Evolutionary conservation across 2,888 invertebrate genomes (phyloP).

Genomic region (Salpingus planirostris): DNA sequence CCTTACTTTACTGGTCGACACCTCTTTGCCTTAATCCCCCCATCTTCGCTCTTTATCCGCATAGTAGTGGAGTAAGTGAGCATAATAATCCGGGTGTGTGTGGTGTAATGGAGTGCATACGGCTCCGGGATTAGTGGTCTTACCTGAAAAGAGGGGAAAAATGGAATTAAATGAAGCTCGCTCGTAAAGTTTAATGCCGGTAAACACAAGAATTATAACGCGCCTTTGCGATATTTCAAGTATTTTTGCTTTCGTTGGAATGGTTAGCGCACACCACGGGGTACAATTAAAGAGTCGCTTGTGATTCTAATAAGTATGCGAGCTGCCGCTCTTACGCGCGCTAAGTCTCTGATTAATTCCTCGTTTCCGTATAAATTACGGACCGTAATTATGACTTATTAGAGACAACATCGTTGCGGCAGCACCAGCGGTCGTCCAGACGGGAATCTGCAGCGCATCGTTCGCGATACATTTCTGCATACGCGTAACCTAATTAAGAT

Average conservation of each 20-base stretch:
- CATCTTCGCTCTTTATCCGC: too few relatives aligned
- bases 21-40: too few relatives aligned
- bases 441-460: too few relatives aligned
- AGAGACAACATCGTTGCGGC: too few relatives aligned
- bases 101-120: too few relatives aligned
- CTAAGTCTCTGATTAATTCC: conserved; percentile 20
- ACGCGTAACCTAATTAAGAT: too few relatives aligned
- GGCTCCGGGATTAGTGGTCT: background rate
- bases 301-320: conserved; percentile 14
- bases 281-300: conserved; percentile 18
- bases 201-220: conserved; percentile 10
- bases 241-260: conserved; percentile 13
- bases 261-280: conserved; percentile 15
- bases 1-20: too few relatives aligned
- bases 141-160: conserved; percentile 1
- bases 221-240: conserved; percentile 8
- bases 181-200: too few relatives aligned
- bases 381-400: conserved; percentile 18
- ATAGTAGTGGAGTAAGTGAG: too few relatives aligned
- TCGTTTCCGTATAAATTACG: conserved; percentile 17
- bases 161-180: conserved; percentile 3
- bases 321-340: conserved; percentile 21
- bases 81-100: too few relatives aligned
- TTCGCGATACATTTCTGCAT: too few relatives aligned
- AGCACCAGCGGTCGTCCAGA: too few relatives aligned